These are phyloP conservation scores for Homalodisca vitripennis DNA, from an alignment of 1,140 invertebrate species.

Conservation along the genomic window DNA sequence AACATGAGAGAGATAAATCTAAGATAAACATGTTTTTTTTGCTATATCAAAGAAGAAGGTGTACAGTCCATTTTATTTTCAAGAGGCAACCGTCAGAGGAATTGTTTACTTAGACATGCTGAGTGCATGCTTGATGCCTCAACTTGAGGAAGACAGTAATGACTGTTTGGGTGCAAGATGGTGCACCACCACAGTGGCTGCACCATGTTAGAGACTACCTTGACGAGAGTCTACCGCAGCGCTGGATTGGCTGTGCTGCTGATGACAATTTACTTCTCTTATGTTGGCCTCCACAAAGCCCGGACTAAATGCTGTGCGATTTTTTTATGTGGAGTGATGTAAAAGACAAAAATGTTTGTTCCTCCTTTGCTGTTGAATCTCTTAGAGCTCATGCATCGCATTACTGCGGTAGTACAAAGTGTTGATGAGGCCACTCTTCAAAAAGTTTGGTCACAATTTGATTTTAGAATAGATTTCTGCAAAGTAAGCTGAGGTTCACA, in stretches of 20 bases:
- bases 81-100: too few relatives aligned
- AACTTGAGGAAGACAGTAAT: neutral
- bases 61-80: too few relatives aligned
- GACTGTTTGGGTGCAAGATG: slow-evolving; percentile 3
- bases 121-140: neutral
- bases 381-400: neutral
- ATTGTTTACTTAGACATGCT: too few relatives aligned
- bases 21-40: too few relatives aligned
- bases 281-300: slow-evolving; percentile 10
- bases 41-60: too few relatives aligned
- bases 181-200: slow-evolving; percentile 9
- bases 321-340: neutral
- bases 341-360: slow-evolving; percentile 2
- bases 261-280: neutral
- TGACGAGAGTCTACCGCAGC: neutral
- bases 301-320: neutral
- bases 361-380: neutral
- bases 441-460: slow-evolving; percentile 11
- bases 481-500: slow-evolving; percentile 3
- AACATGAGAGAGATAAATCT: too few relatives aligned
- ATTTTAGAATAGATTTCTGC: slow-evolving; percentile 11
- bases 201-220: neutral
- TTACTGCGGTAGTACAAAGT: neutral
- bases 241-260: slow-evolving; percentile 5
- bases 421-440: slow-evolving; percentile 13